phyloP scores from a whole-genome alignment of 2,888 invertebrate species.

The Acleris laterana region DNA sequence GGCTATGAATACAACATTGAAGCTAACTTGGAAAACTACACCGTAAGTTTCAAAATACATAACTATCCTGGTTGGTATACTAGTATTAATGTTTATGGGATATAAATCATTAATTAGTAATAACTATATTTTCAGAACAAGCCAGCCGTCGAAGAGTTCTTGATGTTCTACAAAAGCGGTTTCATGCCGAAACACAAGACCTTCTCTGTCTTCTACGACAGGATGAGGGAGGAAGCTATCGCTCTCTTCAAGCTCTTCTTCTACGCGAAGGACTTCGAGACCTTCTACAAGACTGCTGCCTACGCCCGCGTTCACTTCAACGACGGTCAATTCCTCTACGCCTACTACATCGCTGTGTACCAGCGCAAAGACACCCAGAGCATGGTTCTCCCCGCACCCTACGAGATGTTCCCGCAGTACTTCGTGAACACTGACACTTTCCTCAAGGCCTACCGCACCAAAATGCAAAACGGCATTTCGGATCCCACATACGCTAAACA shows the following conservation, averaged over 20 bases:
- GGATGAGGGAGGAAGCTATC: slow-evolving; percentile 74
- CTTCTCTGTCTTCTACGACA: slow-evolving; percentile 79
- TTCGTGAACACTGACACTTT: slow-evolving; percentile 86
- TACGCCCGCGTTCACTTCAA: slow-evolving; percentile 85
- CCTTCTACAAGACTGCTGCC: slow-evolving; percentile 84
- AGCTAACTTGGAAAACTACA: slow-evolving; percentile 65
- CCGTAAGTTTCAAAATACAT: slow-evolving; percentile 54
- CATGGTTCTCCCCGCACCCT: slow-evolving; percentile 86
- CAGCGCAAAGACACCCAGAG: slow-evolving; percentile 84
- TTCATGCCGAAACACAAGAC: slow-evolving; percentile 75
- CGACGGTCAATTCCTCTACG: slow-evolving; percentile 86
- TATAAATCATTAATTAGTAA: background rate
- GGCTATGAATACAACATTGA: slow-evolving; percentile 66
- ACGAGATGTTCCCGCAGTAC: slow-evolving; percentile 87
- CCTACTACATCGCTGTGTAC: slow-evolving; percentile 83
- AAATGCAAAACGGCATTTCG: slow-evolving; percentile 64
- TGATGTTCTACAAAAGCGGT: slow-evolving; percentile 67
- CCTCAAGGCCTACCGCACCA: slow-evolving; percentile 66
- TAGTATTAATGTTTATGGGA: too few species aligned
- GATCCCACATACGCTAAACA: slow-evolving; percentile 59
- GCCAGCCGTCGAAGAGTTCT: slow-evolving; percentile 72
- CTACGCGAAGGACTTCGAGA: slow-evolving; percentile 85
- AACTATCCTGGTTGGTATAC: background rate
- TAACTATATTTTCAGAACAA: slow-evolving; percentile 61
- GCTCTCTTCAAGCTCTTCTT: slow-evolving; percentile 83